Evolutionary conservation across 2,113 vertebrate genomes (phyloP).

Genomic region (Capreolus pygargus): DNA sequence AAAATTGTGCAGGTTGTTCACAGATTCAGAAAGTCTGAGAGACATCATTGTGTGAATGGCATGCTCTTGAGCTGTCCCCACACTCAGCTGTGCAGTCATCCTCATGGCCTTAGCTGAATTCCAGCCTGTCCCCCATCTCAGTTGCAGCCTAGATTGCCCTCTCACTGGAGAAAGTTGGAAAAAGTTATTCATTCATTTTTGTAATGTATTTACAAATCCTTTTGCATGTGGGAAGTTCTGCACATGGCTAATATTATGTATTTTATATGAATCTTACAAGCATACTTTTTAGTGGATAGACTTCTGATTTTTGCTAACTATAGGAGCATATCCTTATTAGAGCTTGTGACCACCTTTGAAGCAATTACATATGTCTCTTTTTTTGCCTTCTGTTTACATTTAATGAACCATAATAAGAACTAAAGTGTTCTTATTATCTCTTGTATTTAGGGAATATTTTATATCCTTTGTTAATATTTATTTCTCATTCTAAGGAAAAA

Average conservation of each 20-base stretch:
- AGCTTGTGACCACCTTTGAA: not conserved
- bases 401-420: not conserved
- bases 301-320: not conserved
- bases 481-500: not conserved
- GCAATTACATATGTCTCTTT: not conserved
- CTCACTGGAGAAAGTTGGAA: not conserved
- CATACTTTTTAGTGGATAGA: not conserved
- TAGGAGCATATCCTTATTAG: not conserved
- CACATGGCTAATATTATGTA: not conserved
- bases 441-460: not conserved
- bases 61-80: not conserved
- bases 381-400: not conserved
- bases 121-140: not conserved
- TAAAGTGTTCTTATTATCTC: not conserved
- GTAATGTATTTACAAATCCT: not conserved
- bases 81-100: not conserved
- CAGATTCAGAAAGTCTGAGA: not conserved
- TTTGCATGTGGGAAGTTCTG: not conserved
- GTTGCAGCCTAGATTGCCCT: not conserved
- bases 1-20: not conserved
- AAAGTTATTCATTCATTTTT: not conserved
- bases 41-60: not conserved
- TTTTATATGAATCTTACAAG: not conserved
- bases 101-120: not conserved
- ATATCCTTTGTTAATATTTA: slow-evolving; percentile 21